Percentiles rank a stretch among this genome's conserved stretches.
Evolutionary conservation across 2,797 vertebrate genomes (phyloP).

Genomic region (Coracias cyanogaster): DNA sequence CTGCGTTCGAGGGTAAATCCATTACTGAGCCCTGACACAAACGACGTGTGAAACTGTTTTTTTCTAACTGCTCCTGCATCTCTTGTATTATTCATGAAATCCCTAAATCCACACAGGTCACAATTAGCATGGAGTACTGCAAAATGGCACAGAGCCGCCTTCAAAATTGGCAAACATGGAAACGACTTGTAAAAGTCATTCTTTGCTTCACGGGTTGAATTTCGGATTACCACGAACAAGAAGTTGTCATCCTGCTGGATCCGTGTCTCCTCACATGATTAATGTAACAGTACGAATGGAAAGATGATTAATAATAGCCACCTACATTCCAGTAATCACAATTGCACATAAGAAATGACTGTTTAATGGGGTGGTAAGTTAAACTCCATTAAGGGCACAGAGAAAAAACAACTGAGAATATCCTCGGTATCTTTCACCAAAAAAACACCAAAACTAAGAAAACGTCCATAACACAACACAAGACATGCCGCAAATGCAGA

Average conservation of each 20-base stretch:
- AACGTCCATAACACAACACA: constrained; percentile 16
- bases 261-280: constrained; percentile 14
- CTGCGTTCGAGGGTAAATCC: constrained; percentile 47
- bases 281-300: constrained; percentile 41
- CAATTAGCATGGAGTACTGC: constrained; percentile 30
- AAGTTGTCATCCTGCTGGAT: constrained; percentile 45
- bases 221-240: neutral
- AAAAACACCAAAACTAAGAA: neutral
- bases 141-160: constrained; percentile 27
- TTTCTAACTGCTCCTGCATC: neutral
- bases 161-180: constrained; percentile 46
- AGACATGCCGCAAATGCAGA: neutral
- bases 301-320: constrained; percentile 64
- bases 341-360: constrained; percentile 53
- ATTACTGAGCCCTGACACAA: constrained; percentile 25
- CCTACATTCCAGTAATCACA: constrained; percentile 63
- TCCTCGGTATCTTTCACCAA: neutral
- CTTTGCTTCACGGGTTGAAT: neutral
- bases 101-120: constrained; percentile 24
- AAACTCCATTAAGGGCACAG: constrained; percentile 42
- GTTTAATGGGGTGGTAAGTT: constrained; percentile 59
- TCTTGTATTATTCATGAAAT: constrained; percentile 36
- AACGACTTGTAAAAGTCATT: constrained; percentile 42
- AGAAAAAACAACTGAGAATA: constrained; percentile 23
- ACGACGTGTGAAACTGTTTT: neutral